These are phyloP conservation scores for Parapsyche elsis DNA, from an alignment of 1,140 invertebrate species.

Conservation along the genomic window DNA sequence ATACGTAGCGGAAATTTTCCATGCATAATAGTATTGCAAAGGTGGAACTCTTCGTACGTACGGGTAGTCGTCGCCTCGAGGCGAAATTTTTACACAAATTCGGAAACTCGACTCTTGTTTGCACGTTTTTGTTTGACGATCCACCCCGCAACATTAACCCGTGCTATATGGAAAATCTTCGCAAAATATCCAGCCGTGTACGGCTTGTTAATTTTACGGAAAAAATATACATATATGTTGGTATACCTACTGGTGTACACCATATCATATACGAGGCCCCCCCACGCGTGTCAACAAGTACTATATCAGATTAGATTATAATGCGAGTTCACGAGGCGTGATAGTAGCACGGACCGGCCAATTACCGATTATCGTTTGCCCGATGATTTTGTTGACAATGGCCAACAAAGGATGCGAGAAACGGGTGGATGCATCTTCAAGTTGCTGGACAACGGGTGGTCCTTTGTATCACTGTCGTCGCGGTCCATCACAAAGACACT, in stretches of 20 bases:
- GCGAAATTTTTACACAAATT: constrained; percentile 11
- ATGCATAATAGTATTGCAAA: neutral
- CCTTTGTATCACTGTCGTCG: constrained; percentile 1
- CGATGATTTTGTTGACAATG: neutral
- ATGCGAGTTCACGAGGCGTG: neutral
- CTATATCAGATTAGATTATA: neutral
- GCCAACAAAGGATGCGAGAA: neutral
- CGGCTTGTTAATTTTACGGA: neutral
- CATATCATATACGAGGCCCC: neutral
- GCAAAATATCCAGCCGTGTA: neutral
- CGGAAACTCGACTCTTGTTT: constrained; percentile 9
- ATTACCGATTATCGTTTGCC: neutral
- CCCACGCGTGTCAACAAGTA: neutral
- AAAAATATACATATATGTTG: neutral
- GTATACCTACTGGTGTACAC: neutral
- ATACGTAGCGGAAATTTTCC: too few species aligned
- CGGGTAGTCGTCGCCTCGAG: neutral
- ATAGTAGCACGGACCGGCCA: neutral
- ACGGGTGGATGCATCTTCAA: neutral
- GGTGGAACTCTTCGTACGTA: constrained; percentile 2
- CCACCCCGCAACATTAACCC: neutral
- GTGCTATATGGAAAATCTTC: neutral
- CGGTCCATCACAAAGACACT: too few species aligned
- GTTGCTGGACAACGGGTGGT: neutral
- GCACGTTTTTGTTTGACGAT: constrained; percentile 34